Percentiles rank a stretch among this genome's conserved stretches.
These are phyloP conservation scores for Drosophila malerkotliana DNA, from an alignment of 1,140 invertebrate species.

Conservation along the genomic window DNA sequence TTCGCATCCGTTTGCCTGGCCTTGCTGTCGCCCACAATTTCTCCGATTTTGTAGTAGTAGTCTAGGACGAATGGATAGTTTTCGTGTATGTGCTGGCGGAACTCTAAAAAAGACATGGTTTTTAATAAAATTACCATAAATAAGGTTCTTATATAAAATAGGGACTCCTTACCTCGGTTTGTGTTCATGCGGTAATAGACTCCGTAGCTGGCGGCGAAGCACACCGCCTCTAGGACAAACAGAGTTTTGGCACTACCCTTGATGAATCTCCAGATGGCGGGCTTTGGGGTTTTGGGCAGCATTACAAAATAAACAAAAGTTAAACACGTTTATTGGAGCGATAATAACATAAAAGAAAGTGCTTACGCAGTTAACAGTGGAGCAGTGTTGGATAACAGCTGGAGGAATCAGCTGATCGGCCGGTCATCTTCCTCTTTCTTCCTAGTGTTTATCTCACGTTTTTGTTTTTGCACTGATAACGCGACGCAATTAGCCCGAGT, in stretches of 20 bases:
- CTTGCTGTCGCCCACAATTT: constrained; percentile 85
- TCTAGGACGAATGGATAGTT: constrained; percentile 87
- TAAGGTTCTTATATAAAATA: constrained; percentile 61
- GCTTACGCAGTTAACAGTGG: constrained; percentile 44
- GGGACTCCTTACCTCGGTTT: constrained; percentile 85
- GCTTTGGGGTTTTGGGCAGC: constrained; percentile 86
- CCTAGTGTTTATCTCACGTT: constrained; percentile 52
- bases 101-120: constrained; percentile 84
- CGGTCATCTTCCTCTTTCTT: constrained; percentile 25
- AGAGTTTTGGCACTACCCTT: constrained; percentile 84
- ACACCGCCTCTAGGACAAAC: constrained; percentile 85
- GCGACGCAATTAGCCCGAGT: constrained; percentile 62
- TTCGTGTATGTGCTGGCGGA: constrained; percentile 86
- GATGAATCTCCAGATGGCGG: constrained; percentile 85
- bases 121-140: constrained; percentile 7
- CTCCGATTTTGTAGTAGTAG: constrained; percentile 86
- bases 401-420: constrained; percentile 34
- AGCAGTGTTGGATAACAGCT: constrained; percentile 23
- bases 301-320: constrained; percentile 83
- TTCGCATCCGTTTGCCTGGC: constrained; percentile 85
- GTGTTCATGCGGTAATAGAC: constrained; percentile 87
- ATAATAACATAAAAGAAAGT: constrained; percentile 16
- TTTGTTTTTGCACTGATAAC: constrained; percentile 72
- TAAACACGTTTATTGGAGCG: constrained; percentile 28
- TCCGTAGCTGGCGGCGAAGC: constrained; percentile 85